A percentile compares a stretch with the other conserved stretches of the same genome.
Evolutionary conservation across 2,797 vertebrate genomes (phyloP).

Genomic region (Coreius guichenoti): DNA sequence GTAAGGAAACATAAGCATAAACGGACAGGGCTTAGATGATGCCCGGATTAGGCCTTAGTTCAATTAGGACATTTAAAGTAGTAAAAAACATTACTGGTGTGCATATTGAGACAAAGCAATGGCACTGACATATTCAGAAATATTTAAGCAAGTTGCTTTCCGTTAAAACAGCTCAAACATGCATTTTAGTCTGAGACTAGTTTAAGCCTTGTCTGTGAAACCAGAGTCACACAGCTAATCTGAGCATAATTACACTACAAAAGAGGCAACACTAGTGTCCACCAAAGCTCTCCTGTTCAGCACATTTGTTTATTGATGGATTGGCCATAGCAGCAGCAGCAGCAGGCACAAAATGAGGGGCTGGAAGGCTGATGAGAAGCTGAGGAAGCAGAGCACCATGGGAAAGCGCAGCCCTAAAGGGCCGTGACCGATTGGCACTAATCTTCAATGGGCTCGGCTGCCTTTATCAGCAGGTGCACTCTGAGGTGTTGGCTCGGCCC

Average conservation of each 20-base stretch:
- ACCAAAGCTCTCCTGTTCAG: constrained; percentile 35
- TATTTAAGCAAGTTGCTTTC: no score
- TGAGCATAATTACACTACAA: constrained; percentile 5
- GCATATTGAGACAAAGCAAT: not conserved
- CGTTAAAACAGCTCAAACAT: no score
- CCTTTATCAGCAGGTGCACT: constrained; percentile 48
- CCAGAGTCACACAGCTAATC: not conserved
- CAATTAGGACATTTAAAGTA: not conserved
- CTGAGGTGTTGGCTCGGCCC: constrained; percentile 40
- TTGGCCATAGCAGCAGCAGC: constrained; percentile 16
- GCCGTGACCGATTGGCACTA: constrained; percentile 27
- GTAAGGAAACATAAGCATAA: not conserved
- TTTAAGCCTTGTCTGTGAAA: no score
- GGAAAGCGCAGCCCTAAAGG: constrained; percentile 17
- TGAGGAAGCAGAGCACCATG: constrained; percentile 42
- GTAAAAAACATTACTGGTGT: not conserved
- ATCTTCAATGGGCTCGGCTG: constrained; percentile 30
- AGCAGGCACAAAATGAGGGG: not conserved
- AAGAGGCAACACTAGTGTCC: not conserved
- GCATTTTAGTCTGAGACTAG: no score
- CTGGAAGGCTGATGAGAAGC: constrained; percentile 28
- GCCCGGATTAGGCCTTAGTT: not conserved
- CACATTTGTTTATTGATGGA: constrained; percentile 34
- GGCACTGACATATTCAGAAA: not conserved
- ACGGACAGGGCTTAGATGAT: not conserved